Conservation (phyloP, 2,113 vertebrate species). For the Motacilla alba region DNA sequence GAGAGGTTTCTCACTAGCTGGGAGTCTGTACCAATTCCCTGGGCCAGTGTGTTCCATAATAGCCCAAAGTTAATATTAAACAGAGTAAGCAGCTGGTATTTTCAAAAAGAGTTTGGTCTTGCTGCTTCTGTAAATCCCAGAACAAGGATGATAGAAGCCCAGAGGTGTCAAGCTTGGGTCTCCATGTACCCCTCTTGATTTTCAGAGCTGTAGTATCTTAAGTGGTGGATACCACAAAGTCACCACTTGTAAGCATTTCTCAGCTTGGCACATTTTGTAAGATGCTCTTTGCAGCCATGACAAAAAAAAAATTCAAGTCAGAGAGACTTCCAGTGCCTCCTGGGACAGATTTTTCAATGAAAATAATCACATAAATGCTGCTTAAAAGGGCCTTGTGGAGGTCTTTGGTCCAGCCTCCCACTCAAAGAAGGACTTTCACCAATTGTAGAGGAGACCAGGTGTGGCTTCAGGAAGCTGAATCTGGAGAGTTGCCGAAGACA, state of each 20-base stretch:
- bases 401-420: background rate
- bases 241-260: background rate
- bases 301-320: background rate
- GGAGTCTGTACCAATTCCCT: background rate
- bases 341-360: background rate
- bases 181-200: background rate
- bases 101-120: background rate
- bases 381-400: background rate
- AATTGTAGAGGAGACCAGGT: background rate
- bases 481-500: background rate
- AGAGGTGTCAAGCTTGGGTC: background rate
- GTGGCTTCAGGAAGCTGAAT: background rate
- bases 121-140: background rate
- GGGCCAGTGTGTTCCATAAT: background rate
- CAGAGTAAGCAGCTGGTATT: background rate
- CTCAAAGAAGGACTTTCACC: background rate
- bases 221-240: background rate
- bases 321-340: background rate
- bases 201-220: background rate
- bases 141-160: background rate
- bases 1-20: background rate
- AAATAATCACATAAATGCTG: background rate
- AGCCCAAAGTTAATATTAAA: background rate
- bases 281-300: background rate
- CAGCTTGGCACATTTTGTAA: background rate